These are phyloP conservation scores for Tenualosa thibaudeaui DNA, from an alignment of 2,797 vertebrate genomes.

Conservation along the genomic window DNA sequence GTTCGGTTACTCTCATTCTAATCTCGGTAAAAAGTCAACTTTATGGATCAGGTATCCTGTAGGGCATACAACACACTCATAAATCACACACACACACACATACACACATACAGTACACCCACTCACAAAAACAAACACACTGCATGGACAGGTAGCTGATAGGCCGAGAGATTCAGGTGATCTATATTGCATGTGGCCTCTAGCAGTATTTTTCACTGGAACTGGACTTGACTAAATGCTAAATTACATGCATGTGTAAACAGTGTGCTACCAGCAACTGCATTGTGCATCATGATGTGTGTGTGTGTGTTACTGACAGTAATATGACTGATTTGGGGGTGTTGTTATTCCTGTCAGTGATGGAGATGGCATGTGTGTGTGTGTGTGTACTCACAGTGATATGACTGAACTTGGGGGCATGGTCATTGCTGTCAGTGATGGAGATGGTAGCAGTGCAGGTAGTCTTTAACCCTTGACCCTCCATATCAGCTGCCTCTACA, in stretches of 20 bases:
- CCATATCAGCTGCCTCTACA: constrained; percentile 78
- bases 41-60: constrained; percentile 69
- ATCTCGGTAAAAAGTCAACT: no score
- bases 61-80: background rate
- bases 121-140: background rate
- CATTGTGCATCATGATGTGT: background rate
- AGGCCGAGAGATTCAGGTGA: no score
- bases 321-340: background rate
- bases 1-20: no score
- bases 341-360: no score
- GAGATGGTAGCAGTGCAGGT: constrained; percentile 70
- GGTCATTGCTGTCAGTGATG: constrained; percentile 60
- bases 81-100: background rate
- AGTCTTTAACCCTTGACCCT: constrained; percentile 67
- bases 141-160: background rate
- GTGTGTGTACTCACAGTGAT: constrained; percentile 53
- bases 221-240: no score
- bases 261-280: no score
- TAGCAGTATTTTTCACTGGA: no score
- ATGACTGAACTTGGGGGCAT: background rate
- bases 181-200: no score
- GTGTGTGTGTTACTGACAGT: background rate
- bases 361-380: background rate
- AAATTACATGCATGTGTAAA: no score
- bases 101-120: background rate